These are phyloP conservation scores for Morphnarchus princeps DNA, from an alignment of 2,113 vertebrate species.

Conservation along the genomic window DNA sequence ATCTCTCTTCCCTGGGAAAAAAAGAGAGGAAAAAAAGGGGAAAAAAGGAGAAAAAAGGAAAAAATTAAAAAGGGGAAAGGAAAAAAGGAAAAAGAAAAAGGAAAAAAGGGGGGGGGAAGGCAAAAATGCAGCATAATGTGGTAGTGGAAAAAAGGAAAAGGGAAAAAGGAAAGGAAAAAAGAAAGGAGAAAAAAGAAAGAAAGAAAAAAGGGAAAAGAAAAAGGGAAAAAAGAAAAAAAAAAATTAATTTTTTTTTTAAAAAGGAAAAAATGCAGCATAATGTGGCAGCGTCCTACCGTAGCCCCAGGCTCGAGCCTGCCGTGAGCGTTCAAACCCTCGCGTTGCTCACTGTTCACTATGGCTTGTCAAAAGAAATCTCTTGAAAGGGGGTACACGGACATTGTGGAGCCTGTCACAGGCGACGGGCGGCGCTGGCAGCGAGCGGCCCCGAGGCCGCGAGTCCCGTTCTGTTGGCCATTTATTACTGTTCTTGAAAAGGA, in stretches of 20 bases:
- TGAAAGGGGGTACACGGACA: neutral
- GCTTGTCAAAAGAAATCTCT: neutral
- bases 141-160: neutral
- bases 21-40: neutral
- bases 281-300: neutral
- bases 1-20: neutral
- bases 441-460: neutral
- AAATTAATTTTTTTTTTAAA: too few relatives aligned
- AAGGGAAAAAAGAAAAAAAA: neutral
- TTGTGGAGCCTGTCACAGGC: neutral
- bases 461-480: neutral
- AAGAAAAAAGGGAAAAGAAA: neutral
- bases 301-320: neutral
- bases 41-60: neutral
- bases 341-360: neutral
- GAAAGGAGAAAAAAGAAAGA: rapidly evolving
- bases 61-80: neutral
- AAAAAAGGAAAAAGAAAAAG: neutral
- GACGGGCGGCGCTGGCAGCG: neutral
- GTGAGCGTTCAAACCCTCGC: neutral
- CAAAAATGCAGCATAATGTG: neutral
- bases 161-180: neutral
- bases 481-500: neutral
- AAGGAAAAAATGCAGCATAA: neutral
- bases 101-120: rapidly evolving